Base-by-base conservation (phyloP, 2,888 invertebrate species). In the Phengaris arion region DNA sequence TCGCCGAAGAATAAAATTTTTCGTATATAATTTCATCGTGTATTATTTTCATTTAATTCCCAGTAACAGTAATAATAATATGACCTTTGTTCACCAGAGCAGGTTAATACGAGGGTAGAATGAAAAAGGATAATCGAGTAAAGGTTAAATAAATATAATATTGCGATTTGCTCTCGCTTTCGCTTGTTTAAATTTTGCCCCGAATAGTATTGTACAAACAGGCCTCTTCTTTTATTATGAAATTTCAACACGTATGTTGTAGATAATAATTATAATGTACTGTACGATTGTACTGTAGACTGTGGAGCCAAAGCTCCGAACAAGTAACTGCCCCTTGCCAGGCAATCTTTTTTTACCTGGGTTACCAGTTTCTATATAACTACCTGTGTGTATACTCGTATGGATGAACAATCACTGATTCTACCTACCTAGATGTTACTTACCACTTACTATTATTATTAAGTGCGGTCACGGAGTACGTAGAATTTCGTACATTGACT, bases 91-190 rank as follows among this genome's bases (percentile, higher is more conserved):
- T n/a, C 69, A 48, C 69, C n/a, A 69, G 68, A 46, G 15, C n/a
- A 69, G 48, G 69, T 48, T 48, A 69, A 69, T 48, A 69, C 48
- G 35, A 64, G 64, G 48, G n/a, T 69, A 69, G 48, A 48, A 69
- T 48, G 69, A 69, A 69, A 69, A 69, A 69, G 69, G 69, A 69
- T 48, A 69, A 69, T 69, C 69, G 69, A 69, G 48, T 69, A 69
- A 46, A 48, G 69, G 46, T 69, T 69, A 69, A 69, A 69, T 48
- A 48, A 69, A 48, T 69, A 69, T 15, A n/a, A 69, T 15, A 69
- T 48, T 46, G 13, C 35, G 35, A 45, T 45, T 69, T 48, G 48
- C 69, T 69, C 68, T 48, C 68, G 10, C n/a, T 46, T 10, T 46
- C 48, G 10, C 69, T 69, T 48, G 69, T 69, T 69, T 48, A 48